Percentiles rank a stretch among this genome's conserved stretches.
Evolutionary conservation across 2,113 vertebrate species (phyloP).

Genomic region (Brachyhypopomus gauderio): DNA sequence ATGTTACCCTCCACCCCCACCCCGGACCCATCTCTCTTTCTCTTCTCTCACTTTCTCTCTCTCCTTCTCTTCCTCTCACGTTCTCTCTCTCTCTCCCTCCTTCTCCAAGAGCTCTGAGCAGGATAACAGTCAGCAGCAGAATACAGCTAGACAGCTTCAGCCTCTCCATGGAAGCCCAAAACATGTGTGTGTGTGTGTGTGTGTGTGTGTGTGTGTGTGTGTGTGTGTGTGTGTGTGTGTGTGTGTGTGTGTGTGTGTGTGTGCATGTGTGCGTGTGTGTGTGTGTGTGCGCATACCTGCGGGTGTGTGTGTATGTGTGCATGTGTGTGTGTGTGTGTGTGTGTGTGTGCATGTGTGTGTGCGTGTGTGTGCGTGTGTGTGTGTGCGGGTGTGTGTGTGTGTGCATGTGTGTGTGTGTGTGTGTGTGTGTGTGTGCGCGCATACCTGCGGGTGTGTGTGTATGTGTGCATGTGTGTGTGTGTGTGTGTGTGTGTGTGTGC

Average conservation of each 20-base stretch:
- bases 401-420: not conserved
- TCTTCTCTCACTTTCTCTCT: not conserved
- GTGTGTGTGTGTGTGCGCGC: not conserved
- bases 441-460: too few relatives aligned
- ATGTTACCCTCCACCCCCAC: not conserved
- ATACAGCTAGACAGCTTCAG: conserved; percentile 2
- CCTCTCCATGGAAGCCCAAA: conserved; percentile 28
- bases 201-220: not conserved
- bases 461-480: not conserved
- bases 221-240: not conserved
- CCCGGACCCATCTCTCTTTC: not conserved
- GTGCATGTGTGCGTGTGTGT: not conserved
- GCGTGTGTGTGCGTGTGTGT: not conserved
- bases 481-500: not conserved
- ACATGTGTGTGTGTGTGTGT: not conserved
- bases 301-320: too few relatives aligned
- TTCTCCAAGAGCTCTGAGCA: not conserved
- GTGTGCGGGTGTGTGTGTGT: not conserved
- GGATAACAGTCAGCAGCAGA: conserved; percentile 34
- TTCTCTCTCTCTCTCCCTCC: not conserved
- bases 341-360: not conserved
- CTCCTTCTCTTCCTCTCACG: conserved; percentile 17
- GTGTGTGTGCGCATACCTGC: not conserved
- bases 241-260: not conserved
- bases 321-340: not conserved